Conservation (phyloP, 2,888 invertebrate species). For the Drosophila conformis region DNA sequence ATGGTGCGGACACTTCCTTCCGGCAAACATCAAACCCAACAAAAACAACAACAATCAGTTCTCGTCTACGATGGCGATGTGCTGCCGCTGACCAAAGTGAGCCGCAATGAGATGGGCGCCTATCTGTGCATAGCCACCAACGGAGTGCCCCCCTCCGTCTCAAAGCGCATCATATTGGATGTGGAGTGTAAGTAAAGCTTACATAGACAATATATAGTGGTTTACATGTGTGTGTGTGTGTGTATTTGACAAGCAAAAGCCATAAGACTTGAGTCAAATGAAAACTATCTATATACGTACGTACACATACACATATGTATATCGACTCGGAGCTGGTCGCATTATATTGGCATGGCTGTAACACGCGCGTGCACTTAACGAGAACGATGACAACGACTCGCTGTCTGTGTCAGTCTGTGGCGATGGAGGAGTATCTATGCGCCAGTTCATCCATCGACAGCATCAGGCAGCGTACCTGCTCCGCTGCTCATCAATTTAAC, state of each 20-base stretch:
- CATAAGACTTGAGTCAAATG: constrained; percentile 45
- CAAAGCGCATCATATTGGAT: constrained; percentile 95
- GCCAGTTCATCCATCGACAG: constrained; percentile 42
- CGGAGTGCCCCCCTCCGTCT: constrained; percentile 95
- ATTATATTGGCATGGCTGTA: constrained; percentile 68
- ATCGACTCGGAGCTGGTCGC: constrained; percentile 18
- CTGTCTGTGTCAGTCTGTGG: constrained; percentile 12
- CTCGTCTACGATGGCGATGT: constrained; percentile 93
- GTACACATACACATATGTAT: background rate
- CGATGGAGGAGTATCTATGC: constrained; percentile 50
- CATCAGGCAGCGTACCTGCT: constrained; percentile 53
- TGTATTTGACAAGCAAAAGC: constrained; percentile 19
- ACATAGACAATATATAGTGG: background rate
- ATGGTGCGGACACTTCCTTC: constrained; percentile 58
- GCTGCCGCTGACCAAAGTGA: constrained; percentile 93
- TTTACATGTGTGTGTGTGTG: background rate
- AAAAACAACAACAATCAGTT: constrained; percentile 86
- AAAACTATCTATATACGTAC: constrained; percentile 38
- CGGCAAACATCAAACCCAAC: constrained; percentile 55
- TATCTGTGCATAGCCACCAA: constrained; percentile 87
- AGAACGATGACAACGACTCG: constrained; percentile 55
- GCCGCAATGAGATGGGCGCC: constrained; percentile 89
- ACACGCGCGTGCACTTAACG: constrained; percentile 75
- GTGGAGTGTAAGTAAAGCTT: constrained; percentile 90
- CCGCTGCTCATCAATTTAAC: constrained; percentile 75